Percentiles rank a stretch among this genome's conserved stretches.
phyloP scores from a whole-genome alignment of 2,113 vertebrate genomes.

The Psittacula cyanocephala region DNA sequence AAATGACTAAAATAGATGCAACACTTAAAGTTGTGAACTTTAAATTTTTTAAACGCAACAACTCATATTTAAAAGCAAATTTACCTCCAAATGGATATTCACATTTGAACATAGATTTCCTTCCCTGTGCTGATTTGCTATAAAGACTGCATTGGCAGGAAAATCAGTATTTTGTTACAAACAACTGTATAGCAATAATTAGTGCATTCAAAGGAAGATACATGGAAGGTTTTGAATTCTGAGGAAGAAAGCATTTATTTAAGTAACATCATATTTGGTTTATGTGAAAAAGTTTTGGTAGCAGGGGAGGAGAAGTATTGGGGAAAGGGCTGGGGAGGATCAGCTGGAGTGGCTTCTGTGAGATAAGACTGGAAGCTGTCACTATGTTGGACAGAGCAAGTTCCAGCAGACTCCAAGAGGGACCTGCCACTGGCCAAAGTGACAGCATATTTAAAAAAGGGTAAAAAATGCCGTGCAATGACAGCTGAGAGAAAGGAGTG shows the following conservation, averaged over 20 bases:
- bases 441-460: not conserved
- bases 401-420: not conserved
- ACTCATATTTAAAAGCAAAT: not conserved
- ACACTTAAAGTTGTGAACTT: not conserved
- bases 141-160: not conserved
- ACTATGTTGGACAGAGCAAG: not conserved
- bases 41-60: not conserved
- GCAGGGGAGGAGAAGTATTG: rapidly evolving
- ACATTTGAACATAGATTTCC: not conserved
- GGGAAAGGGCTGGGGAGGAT: not conserved
- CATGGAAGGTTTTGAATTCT: not conserved
- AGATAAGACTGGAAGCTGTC: not conserved
- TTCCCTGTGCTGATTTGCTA: not conserved
- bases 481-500: not conserved
- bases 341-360: not conserved
- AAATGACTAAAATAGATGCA: not conserved
- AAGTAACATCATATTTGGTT: not conserved
- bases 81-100: not conserved
- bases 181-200: no score
- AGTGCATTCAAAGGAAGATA: not conserved
- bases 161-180: not conserved
- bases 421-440: not conserved
- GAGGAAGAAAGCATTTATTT: not conserved
- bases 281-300: not conserved
- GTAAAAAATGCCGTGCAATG: not conserved